Evolutionary conservation across 1,140 invertebrate species (phyloP).

Genomic region (Rhyacophila brunnea): DNA sequence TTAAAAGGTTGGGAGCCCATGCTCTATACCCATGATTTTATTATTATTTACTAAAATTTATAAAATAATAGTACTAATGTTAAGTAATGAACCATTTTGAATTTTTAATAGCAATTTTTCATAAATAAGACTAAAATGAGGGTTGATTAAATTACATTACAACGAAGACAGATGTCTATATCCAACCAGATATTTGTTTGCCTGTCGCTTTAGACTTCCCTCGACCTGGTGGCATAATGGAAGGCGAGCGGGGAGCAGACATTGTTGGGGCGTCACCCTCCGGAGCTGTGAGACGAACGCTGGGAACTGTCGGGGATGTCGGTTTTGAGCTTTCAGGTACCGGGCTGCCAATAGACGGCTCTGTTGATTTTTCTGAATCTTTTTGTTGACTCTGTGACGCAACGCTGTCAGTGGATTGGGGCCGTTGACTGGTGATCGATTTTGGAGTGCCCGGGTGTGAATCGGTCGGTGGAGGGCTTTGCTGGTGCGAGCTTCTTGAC

Average conservation of each 20-base stretch:
- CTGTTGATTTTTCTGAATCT: not conserved
- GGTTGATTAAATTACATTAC: no score
- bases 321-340: not conserved
- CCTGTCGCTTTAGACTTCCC: conserved; percentile 69
- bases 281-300: conserved; percentile 17
- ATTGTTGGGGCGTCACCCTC: conserved; percentile 33
- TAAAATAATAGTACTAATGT: no score
- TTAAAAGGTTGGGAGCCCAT: no score
- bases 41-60: no score
- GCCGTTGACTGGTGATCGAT: not conserved
- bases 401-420: not conserved
- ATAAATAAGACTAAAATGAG: no score
- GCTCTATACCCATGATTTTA: no score
- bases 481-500: conserved; percentile 37
- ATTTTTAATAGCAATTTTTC: no score
- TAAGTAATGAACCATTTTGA: no score
- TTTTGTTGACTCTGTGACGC: not conserved
- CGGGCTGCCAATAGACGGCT: conserved; percentile 1
- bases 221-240: conserved; percentile 50
- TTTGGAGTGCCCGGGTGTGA: conserved; percentile 27
- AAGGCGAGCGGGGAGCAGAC: conserved; percentile 32
- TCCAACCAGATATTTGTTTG: conserved; percentile 65
- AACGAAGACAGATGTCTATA: conserved; percentile 48
- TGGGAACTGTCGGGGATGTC: not conserved
- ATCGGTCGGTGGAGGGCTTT: conserved; percentile 20